A percentile compares a stretch with the other conserved stretches of the same genome.
Evolutionary conservation across 2,797 vertebrate species (phyloP).

Genomic region (Cynopterus sphinx): DNA sequence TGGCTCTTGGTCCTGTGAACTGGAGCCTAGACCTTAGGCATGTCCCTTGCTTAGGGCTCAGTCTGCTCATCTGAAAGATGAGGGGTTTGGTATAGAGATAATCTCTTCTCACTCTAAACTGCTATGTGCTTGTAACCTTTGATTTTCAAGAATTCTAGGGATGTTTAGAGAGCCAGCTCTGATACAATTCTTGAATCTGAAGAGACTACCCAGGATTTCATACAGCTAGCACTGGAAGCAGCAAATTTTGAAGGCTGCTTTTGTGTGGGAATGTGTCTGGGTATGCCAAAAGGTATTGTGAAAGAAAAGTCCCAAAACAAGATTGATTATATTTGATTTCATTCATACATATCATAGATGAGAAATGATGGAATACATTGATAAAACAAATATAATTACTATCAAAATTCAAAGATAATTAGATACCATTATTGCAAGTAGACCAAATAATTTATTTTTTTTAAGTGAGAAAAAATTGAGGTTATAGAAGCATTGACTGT

Average conservation of each 20-base stretch:
- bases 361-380: neutral
- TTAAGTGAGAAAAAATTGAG: neutral
- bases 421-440: neutral
- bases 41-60: neutral
- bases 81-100: neutral
- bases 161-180: neutral
- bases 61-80: neutral
- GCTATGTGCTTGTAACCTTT: neutral
- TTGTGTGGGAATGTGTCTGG: neutral
- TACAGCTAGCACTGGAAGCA: neutral
- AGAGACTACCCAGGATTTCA: neutral
- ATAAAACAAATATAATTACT: conserved; percentile 39
- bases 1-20: neutral
- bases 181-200: neutral
- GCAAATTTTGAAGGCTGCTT: neutral
- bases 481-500: neutral
- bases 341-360: neutral
- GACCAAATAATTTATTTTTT: neutral
- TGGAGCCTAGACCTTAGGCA: neutral
- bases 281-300: neutral
- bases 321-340: neutral
- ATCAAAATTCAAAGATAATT: neutral
- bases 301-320: conserved; percentile 18
- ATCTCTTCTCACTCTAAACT: neutral
- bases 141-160: neutral